A percentile compares a stretch with the other conserved stretches of the same genome.
These are phyloP conservation scores for Podocnemis expansa DNA, from an alignment of 2,113 vertebrate genomes.

Conservation along the genomic window DNA sequence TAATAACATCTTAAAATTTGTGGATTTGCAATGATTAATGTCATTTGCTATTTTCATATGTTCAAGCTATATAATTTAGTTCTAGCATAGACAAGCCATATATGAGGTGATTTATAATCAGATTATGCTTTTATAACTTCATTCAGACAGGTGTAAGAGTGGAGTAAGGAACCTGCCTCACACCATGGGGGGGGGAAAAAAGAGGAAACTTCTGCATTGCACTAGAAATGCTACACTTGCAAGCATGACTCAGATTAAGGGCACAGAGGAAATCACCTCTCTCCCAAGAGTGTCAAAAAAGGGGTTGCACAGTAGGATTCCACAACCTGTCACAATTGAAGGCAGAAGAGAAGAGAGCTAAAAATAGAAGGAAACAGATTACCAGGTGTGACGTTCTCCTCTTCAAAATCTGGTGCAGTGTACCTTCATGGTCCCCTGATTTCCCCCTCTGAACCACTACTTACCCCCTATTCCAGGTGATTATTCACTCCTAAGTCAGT, in stretches of 20 bases:
- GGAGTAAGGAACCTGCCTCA: not conserved
- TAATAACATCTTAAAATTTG: not conserved
- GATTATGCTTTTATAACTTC: not conserved
- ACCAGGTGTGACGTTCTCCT: not conserved
- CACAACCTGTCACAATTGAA: not conserved
- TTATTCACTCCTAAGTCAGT: too few relatives aligned
- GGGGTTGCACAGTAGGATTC: not conserved
- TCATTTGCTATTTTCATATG: not conserved
- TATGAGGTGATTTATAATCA: not conserved
- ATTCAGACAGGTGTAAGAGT: not conserved
- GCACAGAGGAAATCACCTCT: not conserved
- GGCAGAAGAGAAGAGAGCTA: not conserved
- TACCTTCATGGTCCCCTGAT: too few relatives aligned
- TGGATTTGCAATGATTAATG: not conserved
- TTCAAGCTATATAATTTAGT: not conserved
- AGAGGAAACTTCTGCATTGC: too few relatives aligned
- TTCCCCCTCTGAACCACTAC: too few relatives aligned
- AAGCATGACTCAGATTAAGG: not conserved
- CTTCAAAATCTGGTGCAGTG: too few relatives aligned
- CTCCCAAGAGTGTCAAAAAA: not conserved
- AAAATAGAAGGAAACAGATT: not conserved
- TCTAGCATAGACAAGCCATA: not conserved
- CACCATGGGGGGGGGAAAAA: not conserved
- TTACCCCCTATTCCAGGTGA: too few relatives aligned
- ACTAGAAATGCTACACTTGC: not conserved